Evolutionary conservation across 2,113 vertebrate genomes (phyloP).

Genomic region (Acanthisitta chloris): DNA sequence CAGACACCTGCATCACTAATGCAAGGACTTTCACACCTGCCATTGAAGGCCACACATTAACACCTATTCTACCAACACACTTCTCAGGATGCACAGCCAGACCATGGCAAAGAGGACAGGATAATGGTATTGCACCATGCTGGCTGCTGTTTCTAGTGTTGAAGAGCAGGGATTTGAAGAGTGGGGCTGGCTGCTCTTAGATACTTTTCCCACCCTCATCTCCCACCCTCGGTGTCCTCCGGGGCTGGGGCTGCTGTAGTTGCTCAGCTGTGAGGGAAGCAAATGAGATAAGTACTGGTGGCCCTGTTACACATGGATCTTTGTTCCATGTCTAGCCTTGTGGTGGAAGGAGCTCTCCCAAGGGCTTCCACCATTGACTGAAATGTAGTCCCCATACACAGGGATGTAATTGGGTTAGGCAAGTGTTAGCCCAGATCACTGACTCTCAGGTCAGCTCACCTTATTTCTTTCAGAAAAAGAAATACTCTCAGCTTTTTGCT

Average conservation of each 20-base stretch:
- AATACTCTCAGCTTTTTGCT: not conserved
- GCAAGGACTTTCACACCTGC: not conserved
- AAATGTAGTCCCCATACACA: not conserved
- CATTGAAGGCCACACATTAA: not conserved
- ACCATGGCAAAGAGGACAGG: not conserved
- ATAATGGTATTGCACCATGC: not conserved
- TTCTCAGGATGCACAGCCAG: not conserved
- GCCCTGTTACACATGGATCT: accelerated
- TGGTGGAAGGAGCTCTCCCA: not conserved
- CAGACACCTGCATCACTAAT: not conserved
- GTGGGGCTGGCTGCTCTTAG: not conserved
- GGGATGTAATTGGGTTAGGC: not conserved
- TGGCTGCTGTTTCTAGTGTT: not conserved
- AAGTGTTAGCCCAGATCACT: not conserved
- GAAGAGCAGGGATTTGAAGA: not conserved
- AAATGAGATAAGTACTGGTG: not conserved
- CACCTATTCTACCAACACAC: not conserved
- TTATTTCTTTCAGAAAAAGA: not conserved
- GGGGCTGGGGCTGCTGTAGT: not conserved
- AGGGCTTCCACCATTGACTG: not conserved
- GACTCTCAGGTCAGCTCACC: not conserved
- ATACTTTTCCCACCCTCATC: not conserved
- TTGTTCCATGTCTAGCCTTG: not conserved
- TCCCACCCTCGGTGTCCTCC: not conserved
- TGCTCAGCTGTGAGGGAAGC: not conserved